Evolutionary conservation across 2,888 invertebrate genomes (phyloP).

Genomic region (Xestia sexstrigata): DNA sequence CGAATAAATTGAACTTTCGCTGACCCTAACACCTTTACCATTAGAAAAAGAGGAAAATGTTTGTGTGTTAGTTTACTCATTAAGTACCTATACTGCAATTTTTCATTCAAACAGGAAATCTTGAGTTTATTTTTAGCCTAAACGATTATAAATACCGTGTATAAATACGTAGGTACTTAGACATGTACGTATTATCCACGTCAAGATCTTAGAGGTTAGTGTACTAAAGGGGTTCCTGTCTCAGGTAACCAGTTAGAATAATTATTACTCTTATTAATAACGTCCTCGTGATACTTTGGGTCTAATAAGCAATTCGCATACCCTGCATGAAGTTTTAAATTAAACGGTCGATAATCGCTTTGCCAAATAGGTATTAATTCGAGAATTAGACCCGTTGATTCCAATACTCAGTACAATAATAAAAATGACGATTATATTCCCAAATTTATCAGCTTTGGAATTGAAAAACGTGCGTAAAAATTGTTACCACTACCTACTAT

Average conservation of each 20-base stretch:
- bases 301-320: constrained; percentile 28
- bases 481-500: constrained; percentile 30
- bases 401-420: constrained; percentile 8
- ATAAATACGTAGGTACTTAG: background rate
- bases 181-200: background rate
- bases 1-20: constrained; percentile 25
- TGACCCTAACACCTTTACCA: background rate
- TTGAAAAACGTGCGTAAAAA: constrained; percentile 22
- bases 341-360: constrained; percentile 10
- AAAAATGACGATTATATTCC: constrained; percentile 12
- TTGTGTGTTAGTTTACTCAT: constrained; percentile 8
- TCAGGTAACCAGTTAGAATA: constrained; percentile 7
- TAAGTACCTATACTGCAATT: background rate
- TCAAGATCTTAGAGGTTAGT: constrained; percentile 25
- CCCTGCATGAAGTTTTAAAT: constrained; percentile 13
- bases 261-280: constrained; percentile 20
- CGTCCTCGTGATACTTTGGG: constrained; percentile 44
- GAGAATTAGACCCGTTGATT: background rate
- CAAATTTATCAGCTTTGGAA: constrained; percentile 36
- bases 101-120: constrained; percentile 39
- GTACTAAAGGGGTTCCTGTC: constrained; percentile 5
- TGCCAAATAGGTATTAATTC: constrained; percentile 7
- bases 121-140: constrained; percentile 19
- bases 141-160: constrained; percentile 18
- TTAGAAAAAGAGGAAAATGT: constrained; percentile 27